Percentiles rank a stretch among this genome's conserved stretches.
Conservation (phyloP, 1,140 invertebrate species). For the Aphelenchoides besseyi region DNA sequence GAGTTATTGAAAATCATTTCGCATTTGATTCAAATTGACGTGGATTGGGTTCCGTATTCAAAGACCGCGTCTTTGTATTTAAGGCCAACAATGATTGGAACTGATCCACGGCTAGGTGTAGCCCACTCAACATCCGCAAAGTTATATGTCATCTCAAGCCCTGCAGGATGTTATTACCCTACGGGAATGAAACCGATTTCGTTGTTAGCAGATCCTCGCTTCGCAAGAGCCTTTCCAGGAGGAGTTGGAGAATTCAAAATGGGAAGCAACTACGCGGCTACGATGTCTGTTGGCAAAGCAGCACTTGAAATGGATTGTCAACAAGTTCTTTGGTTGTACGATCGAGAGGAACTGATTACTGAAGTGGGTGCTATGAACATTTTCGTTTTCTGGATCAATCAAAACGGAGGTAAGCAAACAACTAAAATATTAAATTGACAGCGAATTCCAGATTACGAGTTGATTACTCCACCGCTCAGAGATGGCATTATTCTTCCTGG, state of each 20-base stretch:
- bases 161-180: slow-evolving; percentile 85
- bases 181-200: slow-evolving; percentile 74
- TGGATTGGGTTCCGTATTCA: slow-evolving; percentile 91
- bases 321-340: slow-evolving; percentile 95
- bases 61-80: slow-evolving; percentile 82
- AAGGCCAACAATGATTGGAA: slow-evolving; percentile 90
- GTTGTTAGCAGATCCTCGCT: slow-evolving; percentile 76
- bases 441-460: no score
- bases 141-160: slow-evolving; percentile 81
- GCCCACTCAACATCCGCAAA: slow-evolving; percentile 77
- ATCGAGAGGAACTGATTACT: slow-evolving; percentile 85
- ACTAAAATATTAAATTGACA: neutral
- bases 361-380: slow-evolving; percentile 99
- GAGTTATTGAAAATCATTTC: slow-evolving; percentile 84
- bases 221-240: slow-evolving; percentile 86
- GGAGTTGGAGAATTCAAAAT: slow-evolving; percentile 89
- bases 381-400: slow-evolving; percentile 82
- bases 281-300: slow-evolving; percentile 69
- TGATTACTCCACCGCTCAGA: slow-evolving; percentile 82
- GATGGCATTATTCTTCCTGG: slow-evolving; percentile 80
- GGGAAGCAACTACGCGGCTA: slow-evolving; percentile 73
- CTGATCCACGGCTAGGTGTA: slow-evolving; percentile 90
- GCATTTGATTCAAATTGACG: slow-evolving; percentile 82
- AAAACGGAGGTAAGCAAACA: slow-evolving; percentile 83
- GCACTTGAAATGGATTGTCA: slow-evolving; percentile 79